Base-by-base conservation (phyloP, 2,797 vertebrate species). In the Mormyrus proboscirostris region DNA sequence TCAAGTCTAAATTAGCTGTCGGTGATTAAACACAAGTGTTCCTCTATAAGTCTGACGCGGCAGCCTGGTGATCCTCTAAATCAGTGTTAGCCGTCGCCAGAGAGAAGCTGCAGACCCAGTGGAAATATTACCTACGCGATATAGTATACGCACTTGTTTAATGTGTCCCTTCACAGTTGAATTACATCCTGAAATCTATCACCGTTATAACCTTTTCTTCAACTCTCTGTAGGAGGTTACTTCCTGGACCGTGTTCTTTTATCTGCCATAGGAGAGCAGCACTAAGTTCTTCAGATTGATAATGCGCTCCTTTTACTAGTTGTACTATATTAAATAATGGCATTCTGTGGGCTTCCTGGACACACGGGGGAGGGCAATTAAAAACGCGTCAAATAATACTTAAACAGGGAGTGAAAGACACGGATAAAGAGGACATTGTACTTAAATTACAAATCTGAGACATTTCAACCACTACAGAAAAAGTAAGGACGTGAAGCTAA, bases 241-340 rank as follows among this genome's bases (percentile, higher is more conserved):
- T 86, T 79, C 84, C 59, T 76, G 47, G 25, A 76, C 49, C 22
- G 65, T 73, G 59, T 73, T 86, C 62, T 29, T 14, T 47, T 89
- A 69, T 59, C 89, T 51, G 57, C 14, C 55, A 19, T 69, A 84
- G 87, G 49, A 41, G 29, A 84, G 29, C 10, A 65, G 12, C 88
- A 29, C 76, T 51, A 87, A 87, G 25, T 49, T 22, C 89, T 65
- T 51, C 29, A 88, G 82, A 55, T 3, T 53, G 55, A 88, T 73
- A 85, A 85, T 50, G 33, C 59, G 10, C 22, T 41, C 29, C 76
- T 84, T 50, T 88, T 65, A 29, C 84, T 90, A 88, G 76, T 9
- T 16, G 3, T 50, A 19, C 25, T 47, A 82, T 47, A 82, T 29
- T 49, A 62, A 79, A 29, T 33, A 25, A 65, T 50, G 12, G 3